These are phyloP conservation scores for Cantharis lateralis DNA, from an alignment of 2,888 invertebrate genomes.

Conservation along the genomic window DNA sequence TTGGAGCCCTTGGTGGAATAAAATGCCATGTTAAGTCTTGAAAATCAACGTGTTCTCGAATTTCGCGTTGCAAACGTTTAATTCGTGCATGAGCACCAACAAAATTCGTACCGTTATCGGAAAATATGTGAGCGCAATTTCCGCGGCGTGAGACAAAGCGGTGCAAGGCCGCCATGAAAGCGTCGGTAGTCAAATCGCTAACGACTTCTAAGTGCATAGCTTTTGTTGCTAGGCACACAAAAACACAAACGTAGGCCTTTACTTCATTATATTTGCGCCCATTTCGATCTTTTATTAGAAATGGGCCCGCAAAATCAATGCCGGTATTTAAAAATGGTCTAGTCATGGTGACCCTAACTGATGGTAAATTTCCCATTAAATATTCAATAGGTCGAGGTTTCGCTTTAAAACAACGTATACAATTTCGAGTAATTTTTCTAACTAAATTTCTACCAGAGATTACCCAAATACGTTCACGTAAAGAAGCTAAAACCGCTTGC, in stretches of 20 bases:
- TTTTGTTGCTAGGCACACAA: constrained; percentile 40
- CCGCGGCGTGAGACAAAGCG: constrained; percentile 31
- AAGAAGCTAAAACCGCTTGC: constrained; percentile 17
- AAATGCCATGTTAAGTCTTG: too few relatives aligned
- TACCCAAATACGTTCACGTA: constrained; percentile 21
- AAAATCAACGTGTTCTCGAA: too few relatives aligned
- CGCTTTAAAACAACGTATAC: constrained; percentile 13
- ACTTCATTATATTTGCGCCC: constrained; percentile 18
- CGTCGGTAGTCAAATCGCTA: constrained; percentile 27
- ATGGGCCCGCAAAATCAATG: constrained; percentile 42
- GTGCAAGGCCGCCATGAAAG: constrained; percentile 27
- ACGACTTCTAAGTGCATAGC: constrained; percentile 35
- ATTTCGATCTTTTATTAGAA: constrained; percentile 32
- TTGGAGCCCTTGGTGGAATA: too few relatives aligned
- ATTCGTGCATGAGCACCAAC: too few relatives aligned
- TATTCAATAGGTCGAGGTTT: constrained; percentile 9
- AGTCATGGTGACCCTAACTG: constrained; percentile 30
- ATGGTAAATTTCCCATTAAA: constrained; percentile 41
- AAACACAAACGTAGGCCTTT: constrained; percentile 30
- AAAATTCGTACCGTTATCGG: too few relatives aligned
- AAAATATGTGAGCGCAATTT: neutral
- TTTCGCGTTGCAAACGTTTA: too few relatives aligned
- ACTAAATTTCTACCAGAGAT: constrained; percentile 14
- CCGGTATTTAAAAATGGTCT: constrained; percentile 38
- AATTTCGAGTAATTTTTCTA: neutral